Percentiles rank a stretch among this genome's conserved stretches.
These are phyloP conservation scores for Microctonus brassicae DNA, from an alignment of 2,888 invertebrate species.

Conservation along the genomic window DNA sequence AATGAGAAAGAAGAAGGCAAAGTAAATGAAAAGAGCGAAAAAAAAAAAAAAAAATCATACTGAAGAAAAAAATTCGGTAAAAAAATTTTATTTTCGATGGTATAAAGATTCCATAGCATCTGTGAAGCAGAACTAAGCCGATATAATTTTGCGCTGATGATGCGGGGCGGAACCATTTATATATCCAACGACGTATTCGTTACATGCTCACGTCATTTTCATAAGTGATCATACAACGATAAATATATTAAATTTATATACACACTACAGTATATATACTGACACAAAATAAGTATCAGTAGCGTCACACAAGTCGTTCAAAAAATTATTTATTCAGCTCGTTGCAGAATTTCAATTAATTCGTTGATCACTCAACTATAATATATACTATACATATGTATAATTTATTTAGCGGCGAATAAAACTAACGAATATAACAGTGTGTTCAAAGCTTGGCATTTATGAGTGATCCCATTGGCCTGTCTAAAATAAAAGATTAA, in stretches of 20 bases:
- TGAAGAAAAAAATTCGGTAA: background rate
- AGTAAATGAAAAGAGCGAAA: background rate
- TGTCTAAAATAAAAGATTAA: conserved; percentile 23
- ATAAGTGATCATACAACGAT: background rate
- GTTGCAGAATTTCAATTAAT: conserved; percentile 46
- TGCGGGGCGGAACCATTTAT: too few relatives aligned
- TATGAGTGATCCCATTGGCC: conserved; percentile 18
- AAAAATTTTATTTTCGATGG: background rate
- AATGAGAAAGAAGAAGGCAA: conserved; percentile 2
- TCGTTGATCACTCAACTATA: conserved; percentile 39
- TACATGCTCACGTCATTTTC: background rate
- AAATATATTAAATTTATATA: conserved; percentile 5
- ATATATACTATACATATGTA: background rate
- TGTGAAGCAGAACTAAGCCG: conserved; percentile 40
- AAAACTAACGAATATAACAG: too few relatives aligned
- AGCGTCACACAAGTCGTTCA: conserved; percentile 20
- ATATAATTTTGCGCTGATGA: conserved; percentile 40
- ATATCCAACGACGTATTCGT: background rate
- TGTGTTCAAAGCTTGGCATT: conserved; percentile 2
- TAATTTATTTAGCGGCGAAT: too few relatives aligned
- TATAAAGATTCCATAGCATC: conserved; percentile 40
- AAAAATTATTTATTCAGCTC: conserved; percentile 43
- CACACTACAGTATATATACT: background rate
- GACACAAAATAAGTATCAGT: background rate
- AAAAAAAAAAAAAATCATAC: background rate